Evolutionary conservation across 2,113 vertebrate species (phyloP), one percentile per base, ranked within the genome.

Genomic region (Rousettus leschenaultii): DNA sequence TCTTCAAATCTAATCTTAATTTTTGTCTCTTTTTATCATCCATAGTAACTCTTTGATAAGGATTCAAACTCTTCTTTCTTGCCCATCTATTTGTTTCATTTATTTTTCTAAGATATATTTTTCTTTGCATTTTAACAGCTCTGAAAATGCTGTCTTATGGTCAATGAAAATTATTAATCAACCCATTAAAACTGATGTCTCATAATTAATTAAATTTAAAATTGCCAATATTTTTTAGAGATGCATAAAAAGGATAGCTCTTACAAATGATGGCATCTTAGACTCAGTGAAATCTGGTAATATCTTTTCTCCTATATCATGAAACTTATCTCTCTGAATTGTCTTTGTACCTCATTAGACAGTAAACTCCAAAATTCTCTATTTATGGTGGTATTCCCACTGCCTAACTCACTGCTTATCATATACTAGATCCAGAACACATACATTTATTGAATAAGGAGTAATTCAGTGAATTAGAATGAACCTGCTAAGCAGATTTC

Each of bases 31-130:
- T 77, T 68, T 65, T 68, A 65, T n/a, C 28, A 65, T 10, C 51
- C 21, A 82, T 2, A 30, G 30, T 53, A 91, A 45, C 57, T 70
- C 70, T 70, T 59, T 82, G 15, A 40, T n/a, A 88, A 91, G 5
- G 59, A 89, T n/a, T 55, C 45, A 73, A 45, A 77, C 3, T 77
- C 65, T 95, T 89, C 24, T 89, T 94, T 78, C 40, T 91, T 94
- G 12, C 19, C 30, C 63, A 40, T n/a, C 26, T 82, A 53, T 8
- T 75, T 38, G n/a, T 71, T 83, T 94, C 7, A 84, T 86, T 77
- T 82, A 40, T 61, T 68, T 45, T 78, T 61, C 79, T 61, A 83
- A 89, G 71, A 78, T 57, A 55, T 14, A 40, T 53, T 55, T 30
- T 66, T 71, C 51, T n/a, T 82, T 45, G n/a, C 26, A 89, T 59